A percentile compares a stretch with the other conserved stretches of the same genome.
Conservation (phyloP, 2,888 invertebrate genomes). For the Dynastes hyllus region DNA sequence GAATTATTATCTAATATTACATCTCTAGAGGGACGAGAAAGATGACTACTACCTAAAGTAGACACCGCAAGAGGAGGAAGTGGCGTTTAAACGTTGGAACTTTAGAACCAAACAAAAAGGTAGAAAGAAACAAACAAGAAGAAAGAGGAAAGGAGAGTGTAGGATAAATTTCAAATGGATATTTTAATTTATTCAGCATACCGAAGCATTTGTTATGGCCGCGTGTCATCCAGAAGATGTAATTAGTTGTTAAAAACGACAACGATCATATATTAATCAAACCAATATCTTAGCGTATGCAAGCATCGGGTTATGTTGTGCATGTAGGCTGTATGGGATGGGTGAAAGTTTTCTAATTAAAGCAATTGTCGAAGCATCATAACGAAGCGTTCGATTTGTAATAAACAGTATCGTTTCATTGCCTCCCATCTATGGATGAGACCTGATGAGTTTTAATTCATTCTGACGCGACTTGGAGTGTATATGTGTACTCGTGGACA, state of each 20-base stretch:
- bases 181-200: constrained; percentile 36
- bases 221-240: constrained; percentile 43
- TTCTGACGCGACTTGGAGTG: neutral
- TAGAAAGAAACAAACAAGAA: constrained; percentile 6
- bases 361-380: constrained; percentile 44
- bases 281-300: neutral
- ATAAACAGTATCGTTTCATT: constrained; percentile 34
- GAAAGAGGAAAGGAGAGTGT: constrained; percentile 21
- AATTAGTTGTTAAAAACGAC: constrained; percentile 48
- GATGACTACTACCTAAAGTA: neutral
- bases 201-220: constrained; percentile 38
- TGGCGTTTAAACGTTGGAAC: neutral
- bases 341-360: constrained; percentile 51
- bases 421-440: constrained; percentile 4
- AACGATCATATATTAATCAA: constrained; percentile 46
- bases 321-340: too few relatives aligned
- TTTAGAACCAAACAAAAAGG: neutral
- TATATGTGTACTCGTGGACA: neutral
- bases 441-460: constrained; percentile 33
- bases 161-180: constrained; percentile 46
- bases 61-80: constrained; percentile 5
- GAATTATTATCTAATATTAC: constrained; percentile 48
- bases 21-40: too few relatives aligned
- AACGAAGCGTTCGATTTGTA: constrained; percentile 44
- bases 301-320: neutral